A percentile compares a stretch with the other conserved stretches of the same genome.
Evolutionary conservation across 23 tunicate species (phyloP).

Genomic region (Clavelina lepadiformis): DNA sequence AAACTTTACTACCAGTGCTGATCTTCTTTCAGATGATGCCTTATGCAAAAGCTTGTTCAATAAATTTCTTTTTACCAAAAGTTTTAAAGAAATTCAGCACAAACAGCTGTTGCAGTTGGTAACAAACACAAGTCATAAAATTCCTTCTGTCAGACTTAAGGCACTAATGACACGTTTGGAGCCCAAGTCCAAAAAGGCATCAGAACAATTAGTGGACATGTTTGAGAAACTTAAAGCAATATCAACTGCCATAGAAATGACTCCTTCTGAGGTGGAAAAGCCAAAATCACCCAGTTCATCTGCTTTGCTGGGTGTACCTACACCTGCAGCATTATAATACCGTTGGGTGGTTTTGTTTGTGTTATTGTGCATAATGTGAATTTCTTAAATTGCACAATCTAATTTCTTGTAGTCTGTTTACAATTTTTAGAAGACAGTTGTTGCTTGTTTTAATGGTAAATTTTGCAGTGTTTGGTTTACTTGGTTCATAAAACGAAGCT

Average conservation of each 20-base stretch:
- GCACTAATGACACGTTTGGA: slow-evolving; percentile 40
- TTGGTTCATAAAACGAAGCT: too few species aligned
- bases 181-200: slow-evolving; percentile 65
- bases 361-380: too few species aligned
- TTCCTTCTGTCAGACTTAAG: slow-evolving; percentile 38
- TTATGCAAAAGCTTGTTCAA: slow-evolving; percentile 59
- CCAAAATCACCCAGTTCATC: slow-evolving; percentile 25
- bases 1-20: slow-evolving; percentile 37
- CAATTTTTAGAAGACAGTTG: too few species aligned
- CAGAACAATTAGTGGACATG: slow-evolving; percentile 40
- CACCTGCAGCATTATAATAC: slow-evolving; percentile 58
- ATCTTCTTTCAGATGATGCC: slow-evolving; percentile 60
- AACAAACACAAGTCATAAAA: slow-evolving; percentile 22
- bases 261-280: slow-evolving; percentile 26
- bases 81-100: slow-evolving; percentile 59
- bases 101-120: slow-evolving; percentile 54
- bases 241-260: slow-evolving; percentile 23
- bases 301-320: slow-evolving; percentile 59
- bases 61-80: not conserved
- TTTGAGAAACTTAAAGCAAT: slow-evolving; percentile 29
- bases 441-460: too few species aligned
- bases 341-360: too few species aligned
- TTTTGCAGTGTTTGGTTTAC: too few species aligned
- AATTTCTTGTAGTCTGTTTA: too few species aligned
- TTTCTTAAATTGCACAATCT: too few species aligned